These are phyloP conservation scores for Seriola rivoliana DNA, from an alignment of 2,113 vertebrate species.

Conservation along the genomic window DNA sequence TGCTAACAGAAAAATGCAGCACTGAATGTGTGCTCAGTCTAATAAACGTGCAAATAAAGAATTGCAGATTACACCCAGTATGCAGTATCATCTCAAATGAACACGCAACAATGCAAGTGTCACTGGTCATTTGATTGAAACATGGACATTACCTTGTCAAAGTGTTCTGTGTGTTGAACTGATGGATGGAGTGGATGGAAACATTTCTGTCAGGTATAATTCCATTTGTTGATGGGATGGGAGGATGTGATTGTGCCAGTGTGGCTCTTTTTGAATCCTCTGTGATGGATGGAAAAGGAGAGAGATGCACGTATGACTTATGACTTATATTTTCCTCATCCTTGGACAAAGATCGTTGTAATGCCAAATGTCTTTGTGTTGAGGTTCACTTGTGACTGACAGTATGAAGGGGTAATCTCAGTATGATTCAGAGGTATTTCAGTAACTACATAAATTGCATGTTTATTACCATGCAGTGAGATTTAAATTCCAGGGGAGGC, in stretches of 20 bases:
- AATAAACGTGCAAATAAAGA: no score
- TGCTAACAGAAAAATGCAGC: no score
- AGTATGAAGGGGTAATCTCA: no score
- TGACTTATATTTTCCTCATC: not conserved
- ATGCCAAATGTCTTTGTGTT: not conserved
- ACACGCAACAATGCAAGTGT: no score
- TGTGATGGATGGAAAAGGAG: not conserved
- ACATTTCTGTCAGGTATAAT: not conserved
- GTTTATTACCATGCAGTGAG: no score
- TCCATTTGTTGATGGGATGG: not conserved
- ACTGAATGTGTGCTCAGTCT: no score
- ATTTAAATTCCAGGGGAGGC: not conserved
- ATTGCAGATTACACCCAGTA: no score
- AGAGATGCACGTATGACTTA: not conserved
- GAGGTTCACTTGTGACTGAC: no score
- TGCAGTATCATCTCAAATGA: no score
- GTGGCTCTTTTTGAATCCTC: not conserved
- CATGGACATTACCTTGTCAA: not conserved
- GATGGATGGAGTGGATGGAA: not conserved
- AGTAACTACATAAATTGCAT: no score
- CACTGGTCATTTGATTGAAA: not conserved
- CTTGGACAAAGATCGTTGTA: not conserved
- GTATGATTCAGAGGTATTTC: no score
- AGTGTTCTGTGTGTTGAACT: not conserved
- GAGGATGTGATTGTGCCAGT: not conserved